Conservation (phyloP, 2,888 invertebrate species). For the Lissocephala sabroskyi region DNA sequence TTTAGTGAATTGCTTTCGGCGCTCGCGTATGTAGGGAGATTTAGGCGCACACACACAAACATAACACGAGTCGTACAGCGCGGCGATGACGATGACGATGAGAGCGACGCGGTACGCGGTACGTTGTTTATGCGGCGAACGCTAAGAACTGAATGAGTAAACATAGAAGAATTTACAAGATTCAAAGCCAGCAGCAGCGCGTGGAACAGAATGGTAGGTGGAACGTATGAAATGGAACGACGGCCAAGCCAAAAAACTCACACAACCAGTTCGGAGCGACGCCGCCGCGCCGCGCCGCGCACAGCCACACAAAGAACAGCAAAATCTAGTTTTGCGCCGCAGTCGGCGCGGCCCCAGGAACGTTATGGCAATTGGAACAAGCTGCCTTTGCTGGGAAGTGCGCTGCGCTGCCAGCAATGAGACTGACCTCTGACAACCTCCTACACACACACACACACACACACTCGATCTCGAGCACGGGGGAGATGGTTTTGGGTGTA, state of each 20-base stretch:
- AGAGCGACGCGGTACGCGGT: slow-evolving; percentile 32
- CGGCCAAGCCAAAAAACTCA: slow-evolving; percentile 49
- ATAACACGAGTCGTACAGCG: slow-evolving; percentile 26
- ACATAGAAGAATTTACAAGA: slow-evolving; percentile 58
- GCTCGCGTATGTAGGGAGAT: slow-evolving; percentile 14
- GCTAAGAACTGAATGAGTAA: slow-evolving; percentile 58
- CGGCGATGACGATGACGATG: slow-evolving; percentile 25
- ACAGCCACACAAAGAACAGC: slow-evolving; percentile 41
- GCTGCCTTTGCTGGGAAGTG: not conserved
- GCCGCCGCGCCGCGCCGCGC: slow-evolving; percentile 19
- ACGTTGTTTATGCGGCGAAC: slow-evolving; percentile 57
- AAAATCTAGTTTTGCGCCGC: slow-evolving; percentile 52
- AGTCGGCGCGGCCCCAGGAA: slow-evolving; percentile 12
- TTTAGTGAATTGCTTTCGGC: slow-evolving; percentile 35
- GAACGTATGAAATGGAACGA: slow-evolving; percentile 20
- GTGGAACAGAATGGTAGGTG: slow-evolving; percentile 9
- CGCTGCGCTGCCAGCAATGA: slow-evolving; percentile 49
- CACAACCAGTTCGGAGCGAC: slow-evolving; percentile 42
- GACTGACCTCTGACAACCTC: slow-evolving; percentile 66
- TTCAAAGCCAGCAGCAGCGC: slow-evolving; percentile 18
- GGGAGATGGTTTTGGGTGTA: too few species aligned
- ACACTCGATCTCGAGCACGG: not conserved
- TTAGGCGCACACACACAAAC: slow-evolving; percentile 19
- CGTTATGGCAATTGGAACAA: slow-evolving; percentile 39
- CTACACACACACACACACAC: slow-evolving; percentile 32